Evolutionary conservation across 2,113 vertebrate genomes (phyloP).

Genomic region (Lipophrys pholis): DNA sequence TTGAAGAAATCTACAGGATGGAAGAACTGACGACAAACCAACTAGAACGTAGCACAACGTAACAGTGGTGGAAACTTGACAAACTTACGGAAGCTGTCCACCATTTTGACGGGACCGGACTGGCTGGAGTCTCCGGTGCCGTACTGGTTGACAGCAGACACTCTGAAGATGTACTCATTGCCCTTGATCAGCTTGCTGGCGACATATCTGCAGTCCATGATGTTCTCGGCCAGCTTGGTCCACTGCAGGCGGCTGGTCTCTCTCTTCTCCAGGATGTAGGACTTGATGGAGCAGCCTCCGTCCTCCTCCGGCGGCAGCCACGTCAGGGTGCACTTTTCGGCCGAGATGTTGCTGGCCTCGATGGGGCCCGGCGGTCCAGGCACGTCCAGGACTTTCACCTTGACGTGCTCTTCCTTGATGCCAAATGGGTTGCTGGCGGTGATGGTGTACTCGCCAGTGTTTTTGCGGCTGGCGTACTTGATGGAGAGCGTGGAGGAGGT

Average conservation of each 20-base stretch:
- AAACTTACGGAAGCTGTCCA: constrained; percentile 92
- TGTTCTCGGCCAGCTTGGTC: constrained; percentile 94
- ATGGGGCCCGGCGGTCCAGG: constrained; percentile 97
- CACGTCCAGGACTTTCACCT: constrained; percentile 95
- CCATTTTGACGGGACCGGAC: constrained; percentile 95
- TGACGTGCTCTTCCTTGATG: constrained; percentile 93
- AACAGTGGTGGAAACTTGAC: neutral
- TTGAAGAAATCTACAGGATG: too few species aligned
- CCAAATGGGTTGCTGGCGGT: constrained; percentile 98
- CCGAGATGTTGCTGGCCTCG: constrained; percentile 93
- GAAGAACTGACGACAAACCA: too few species aligned
- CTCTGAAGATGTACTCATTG: constrained; percentile 98
- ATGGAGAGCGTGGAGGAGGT: constrained; percentile 91
- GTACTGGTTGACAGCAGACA: constrained; percentile 94
- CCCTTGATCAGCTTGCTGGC: constrained; percentile 95
- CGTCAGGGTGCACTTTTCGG: constrained; percentile 95
- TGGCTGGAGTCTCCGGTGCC: constrained; percentile 92
- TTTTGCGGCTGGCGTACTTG: constrained; percentile 95
- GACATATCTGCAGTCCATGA: constrained; percentile 91
- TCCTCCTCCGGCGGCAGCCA: constrained; percentile 98
- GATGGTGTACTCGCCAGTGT: constrained; percentile 96
- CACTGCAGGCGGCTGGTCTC: constrained; percentile 98
- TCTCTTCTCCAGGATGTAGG: constrained; percentile 96
- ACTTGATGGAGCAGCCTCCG: constrained; percentile 93
- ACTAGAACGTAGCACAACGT: too few species aligned